phyloP scores from a whole-genome alignment of 2,113 vertebrate genomes.

The Synodontis membranacea region DNA sequence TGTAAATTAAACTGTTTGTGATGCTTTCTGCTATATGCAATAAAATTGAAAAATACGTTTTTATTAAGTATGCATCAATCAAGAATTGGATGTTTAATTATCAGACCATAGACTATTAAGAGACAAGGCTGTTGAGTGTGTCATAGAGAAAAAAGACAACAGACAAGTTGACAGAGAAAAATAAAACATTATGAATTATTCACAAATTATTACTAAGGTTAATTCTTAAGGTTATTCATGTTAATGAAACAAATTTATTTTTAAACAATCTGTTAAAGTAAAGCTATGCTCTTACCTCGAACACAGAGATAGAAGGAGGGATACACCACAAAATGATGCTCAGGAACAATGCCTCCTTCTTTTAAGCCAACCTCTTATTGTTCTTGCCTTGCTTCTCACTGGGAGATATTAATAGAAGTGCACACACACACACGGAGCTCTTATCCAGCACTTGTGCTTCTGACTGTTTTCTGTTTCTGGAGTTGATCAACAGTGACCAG shows the following conservation, averaged over 20 bases:
- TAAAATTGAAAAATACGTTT: not conserved
- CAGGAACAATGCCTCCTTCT: constrained; percentile 49
- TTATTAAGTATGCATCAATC: not conserved
- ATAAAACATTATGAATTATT: not conserved
- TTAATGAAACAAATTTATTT: not conserved
- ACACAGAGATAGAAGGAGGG: constrained; percentile 45
- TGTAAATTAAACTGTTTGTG: not conserved
- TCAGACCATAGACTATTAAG: not conserved
- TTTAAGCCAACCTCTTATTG: constrained; percentile 62
- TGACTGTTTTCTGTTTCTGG: constrained; percentile 45
- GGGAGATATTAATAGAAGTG: constrained; percentile 51
- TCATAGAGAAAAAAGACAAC: not conserved
- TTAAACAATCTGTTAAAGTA: not conserved
- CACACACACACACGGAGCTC: constrained; percentile 31
- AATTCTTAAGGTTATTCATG: not conserved
- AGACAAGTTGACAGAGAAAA: not conserved
- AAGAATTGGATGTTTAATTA: not conserved
- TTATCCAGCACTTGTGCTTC: constrained; percentile 56
- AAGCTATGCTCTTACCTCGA: constrained; percentile 62
- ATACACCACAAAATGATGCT: constrained; percentile 58
- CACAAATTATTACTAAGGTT: not conserved
- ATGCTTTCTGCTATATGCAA: not conserved
- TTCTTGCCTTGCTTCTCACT: constrained; percentile 50
- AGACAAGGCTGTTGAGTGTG: not conserved
- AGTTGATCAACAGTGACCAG: constrained; percentile 44